phyloP scores from a whole-genome alignment of 2,797 vertebrate genomes.

The Galaxias olidus region DNA sequence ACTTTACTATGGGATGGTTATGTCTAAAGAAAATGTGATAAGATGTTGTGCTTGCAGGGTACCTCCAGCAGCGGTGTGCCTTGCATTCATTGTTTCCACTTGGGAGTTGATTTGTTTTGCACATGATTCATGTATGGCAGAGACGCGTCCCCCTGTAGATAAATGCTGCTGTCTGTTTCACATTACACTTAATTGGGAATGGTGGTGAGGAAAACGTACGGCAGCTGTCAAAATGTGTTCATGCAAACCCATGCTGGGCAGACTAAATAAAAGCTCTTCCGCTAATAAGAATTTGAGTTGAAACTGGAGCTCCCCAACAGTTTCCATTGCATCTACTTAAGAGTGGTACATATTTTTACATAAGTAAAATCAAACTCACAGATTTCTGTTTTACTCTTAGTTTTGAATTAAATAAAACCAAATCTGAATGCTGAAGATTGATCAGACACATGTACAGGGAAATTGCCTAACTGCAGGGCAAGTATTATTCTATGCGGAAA shows the following conservation, averaged over 20 bases:
- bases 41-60: too few species aligned
- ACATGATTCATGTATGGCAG: slow-evolving; percentile 30
- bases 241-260: slow-evolving; percentile 31
- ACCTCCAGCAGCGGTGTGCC: too few species aligned
- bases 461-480: too few species aligned
- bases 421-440: slow-evolving; percentile 9
- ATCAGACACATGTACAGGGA: background rate
- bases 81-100: slow-evolving; percentile 30
- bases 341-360: too few species aligned
- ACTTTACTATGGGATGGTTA: too few species aligned
- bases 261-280: slow-evolving; percentile 41
- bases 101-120: slow-evolving; percentile 34
- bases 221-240: slow-evolving; percentile 39
- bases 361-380: slow-evolving; percentile 18
- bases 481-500: too few species aligned
- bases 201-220: slow-evolving; percentile 38
- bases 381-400: slow-evolving; percentile 14
- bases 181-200: slow-evolving; percentile 49
- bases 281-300: slow-evolving; percentile 31
- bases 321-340: slow-evolving; percentile 17
- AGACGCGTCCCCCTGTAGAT: slow-evolving; percentile 37
- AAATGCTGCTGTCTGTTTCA: slow-evolving; percentile 47
- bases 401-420: slow-evolving; percentile 29
- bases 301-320: slow-evolving; percentile 23
- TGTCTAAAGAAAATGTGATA: background rate